These are phyloP conservation scores for Vimba vimba DNA, from an alignment of 2,113 vertebrate genomes.

Conservation along the genomic window DNA sequence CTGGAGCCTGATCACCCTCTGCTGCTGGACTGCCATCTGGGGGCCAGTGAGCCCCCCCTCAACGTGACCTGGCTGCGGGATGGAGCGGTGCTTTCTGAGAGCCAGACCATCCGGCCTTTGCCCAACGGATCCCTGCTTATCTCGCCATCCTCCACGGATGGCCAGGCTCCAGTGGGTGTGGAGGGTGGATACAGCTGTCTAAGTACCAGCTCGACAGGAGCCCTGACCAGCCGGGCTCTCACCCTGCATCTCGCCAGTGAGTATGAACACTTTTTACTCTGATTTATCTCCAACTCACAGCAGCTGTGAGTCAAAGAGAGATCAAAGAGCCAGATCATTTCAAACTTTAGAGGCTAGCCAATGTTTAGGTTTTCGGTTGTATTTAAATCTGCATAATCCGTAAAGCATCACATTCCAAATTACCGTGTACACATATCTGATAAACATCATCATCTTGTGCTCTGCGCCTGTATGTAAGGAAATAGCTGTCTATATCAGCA, in stretches of 20 bases:
- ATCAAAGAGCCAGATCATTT: background rate
- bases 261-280: slow-evolving; percentile 63
- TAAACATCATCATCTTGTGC: background rate
- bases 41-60: slow-evolving; percentile 73
- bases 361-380: background rate
- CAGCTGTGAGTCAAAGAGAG: background rate
- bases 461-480: too few species aligned
- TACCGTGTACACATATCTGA: background rate
- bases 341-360: background rate
- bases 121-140: slow-evolving; percentile 86
- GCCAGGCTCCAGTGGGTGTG: slow-evolving; percentile 59
- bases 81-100: slow-evolving; percentile 75
- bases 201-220: slow-evolving; percentile 81
- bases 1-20: slow-evolving; percentile 81
- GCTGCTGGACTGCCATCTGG: slow-evolving; percentile 86
- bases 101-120: slow-evolving; percentile 75
- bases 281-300: background rate
- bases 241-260: slow-evolving; percentile 86
- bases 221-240: slow-evolving; percentile 86
- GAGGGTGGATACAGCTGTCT: slow-evolving; percentile 91
- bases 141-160: slow-evolving; percentile 60
- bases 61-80: slow-evolving; percentile 89
- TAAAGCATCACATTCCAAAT: background rate
- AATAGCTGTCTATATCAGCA: too few species aligned
- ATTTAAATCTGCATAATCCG: background rate